Evolutionary conservation across 2,113 vertebrate genomes (phyloP), one percentile per base, ranked within the genome.

Genomic region (Ranitomeya variabilis): DNA sequence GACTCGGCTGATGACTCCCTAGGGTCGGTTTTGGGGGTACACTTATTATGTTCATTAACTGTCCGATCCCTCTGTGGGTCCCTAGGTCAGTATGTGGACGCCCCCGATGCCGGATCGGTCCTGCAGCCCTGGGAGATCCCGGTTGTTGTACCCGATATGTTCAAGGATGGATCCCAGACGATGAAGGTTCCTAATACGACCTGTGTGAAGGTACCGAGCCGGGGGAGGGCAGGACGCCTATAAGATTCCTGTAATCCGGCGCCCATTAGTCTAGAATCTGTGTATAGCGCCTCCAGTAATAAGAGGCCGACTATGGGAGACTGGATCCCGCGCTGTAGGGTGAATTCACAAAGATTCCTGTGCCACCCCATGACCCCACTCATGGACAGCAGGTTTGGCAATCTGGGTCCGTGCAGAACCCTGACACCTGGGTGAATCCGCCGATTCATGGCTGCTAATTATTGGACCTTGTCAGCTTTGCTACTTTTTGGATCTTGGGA

Each of bases 141-240:
- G n/a, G 92, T 94, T n/a, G 82, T 91, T 78, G 0, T 78, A 2
- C 93, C 95, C 0, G 88, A 3, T n/a, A 92, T 94, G 85, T 96
- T 96, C 89, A 10, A 90, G 57, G 90, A 95, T 4, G 51, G 26
- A 10, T 90, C 90, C 83, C 78, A 93, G 81, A 67, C 86, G 21
- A 88, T 95, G 26, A 94, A 91, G 78, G 94, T 96, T 85, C 95
- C 96, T 26, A 91, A 94, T 88, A 96, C 95, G 0, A 93, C 94
- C 52, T 94, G 93, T 57, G 16, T 94, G 60, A 95, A 96, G 94
- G 96, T 95, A 80, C 19, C 5, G 54, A 8, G 13, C 37, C 5
- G 6, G 14, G 14, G 31, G 31, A 2, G 2, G 13, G 69, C 7
- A 2, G 9, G 3, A 57, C 9, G 9, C 55, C 12, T 57, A 57